phyloP scores from a whole-genome alignment of 2,888 invertebrate genomes.

The Sarcophaga rosellei region DNA sequence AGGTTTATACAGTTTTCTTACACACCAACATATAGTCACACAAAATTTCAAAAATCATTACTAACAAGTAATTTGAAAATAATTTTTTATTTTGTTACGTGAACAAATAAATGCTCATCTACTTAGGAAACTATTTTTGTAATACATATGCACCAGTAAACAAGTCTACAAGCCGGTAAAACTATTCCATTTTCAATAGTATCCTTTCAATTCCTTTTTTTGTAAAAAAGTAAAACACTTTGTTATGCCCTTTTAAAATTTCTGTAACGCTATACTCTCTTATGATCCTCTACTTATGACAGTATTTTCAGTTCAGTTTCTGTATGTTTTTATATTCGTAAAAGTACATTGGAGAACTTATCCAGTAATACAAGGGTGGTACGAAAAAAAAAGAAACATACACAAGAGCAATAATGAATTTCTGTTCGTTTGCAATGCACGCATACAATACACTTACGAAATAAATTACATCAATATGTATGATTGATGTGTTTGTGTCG shows the following conservation, averaged over 20 bases:
- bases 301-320: neutral
- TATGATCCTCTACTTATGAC: neutral
- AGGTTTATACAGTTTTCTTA: too few species aligned
- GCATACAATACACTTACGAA: slow-evolving; percentile 14
- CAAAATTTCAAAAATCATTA: too few species aligned
- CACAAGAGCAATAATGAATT: neutral
- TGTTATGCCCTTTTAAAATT: neutral
- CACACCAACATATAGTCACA: too few species aligned
- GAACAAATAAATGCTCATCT: too few species aligned
- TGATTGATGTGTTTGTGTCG: slow-evolving; percentile 12
- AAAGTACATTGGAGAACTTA: neutral
- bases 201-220: too few species aligned
- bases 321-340: neutral
- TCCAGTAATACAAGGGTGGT: neutral
- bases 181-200: too few species aligned
- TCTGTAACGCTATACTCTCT: neutral
- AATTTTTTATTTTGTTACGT: too few species aligned
- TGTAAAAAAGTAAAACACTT: too few species aligned
- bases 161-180: too few species aligned
- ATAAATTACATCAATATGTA: slow-evolving; percentile 21
- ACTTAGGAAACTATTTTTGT: too few species aligned
- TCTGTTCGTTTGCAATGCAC: neutral
- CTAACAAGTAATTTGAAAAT: too few species aligned
- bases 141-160: too few species aligned
- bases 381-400: neutral